Evolutionary conservation across 2,113 vertebrate species (phyloP), one percentile per base, ranked within the genome.

Genomic region (Pelmatolapia mariae): DNA sequence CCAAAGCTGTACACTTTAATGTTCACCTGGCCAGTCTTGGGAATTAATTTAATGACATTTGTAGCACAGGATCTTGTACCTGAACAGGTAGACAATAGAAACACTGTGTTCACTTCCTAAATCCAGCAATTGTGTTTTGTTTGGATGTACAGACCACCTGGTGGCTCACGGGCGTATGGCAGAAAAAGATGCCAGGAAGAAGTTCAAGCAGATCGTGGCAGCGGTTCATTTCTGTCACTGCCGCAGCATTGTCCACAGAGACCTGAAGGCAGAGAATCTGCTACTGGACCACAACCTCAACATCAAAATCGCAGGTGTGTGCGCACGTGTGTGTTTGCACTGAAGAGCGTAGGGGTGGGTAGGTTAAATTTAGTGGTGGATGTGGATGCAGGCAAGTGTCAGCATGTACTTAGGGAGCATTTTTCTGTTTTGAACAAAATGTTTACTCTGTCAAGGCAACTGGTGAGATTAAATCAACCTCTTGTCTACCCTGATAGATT

Each of bases 111-210:
- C 5, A 7, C 3, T 29, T 40, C 19, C 38, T 38, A 54, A 43
- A 54, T 73, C 5, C 83, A 36, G 79, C 4, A 82, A 4, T 11
- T 47, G 5, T 33, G 5, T 6, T 68, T 24, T 56, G 7, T 83
- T 26, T 66, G 11, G 82, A 8, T 59, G 8, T 52, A 12, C 95
- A 99, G 99, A 99, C 96, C 99, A 99, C 93, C 91, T 99, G 81
- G 99, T 99, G 95, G 98, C 99, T 83, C 98, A 99, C 1, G 98
- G 99, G 1, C 97, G 99, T 1, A 99, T 99, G 99, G 98, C 99
- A 0, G 99, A 99, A 93, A 99, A 99, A 92, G 99, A 99, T 66
- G 99, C 98, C 31, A 97, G 98, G 52, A 97, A 97, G 82, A 99
- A 99, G 94, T 99, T 99, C 95, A 99, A 99, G 91, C 99, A 99